These are phyloP conservation scores for Frankliniella intonsa DNA, from an alignment of 2,888 invertebrate genomes.

Conservation along the genomic window DNA sequence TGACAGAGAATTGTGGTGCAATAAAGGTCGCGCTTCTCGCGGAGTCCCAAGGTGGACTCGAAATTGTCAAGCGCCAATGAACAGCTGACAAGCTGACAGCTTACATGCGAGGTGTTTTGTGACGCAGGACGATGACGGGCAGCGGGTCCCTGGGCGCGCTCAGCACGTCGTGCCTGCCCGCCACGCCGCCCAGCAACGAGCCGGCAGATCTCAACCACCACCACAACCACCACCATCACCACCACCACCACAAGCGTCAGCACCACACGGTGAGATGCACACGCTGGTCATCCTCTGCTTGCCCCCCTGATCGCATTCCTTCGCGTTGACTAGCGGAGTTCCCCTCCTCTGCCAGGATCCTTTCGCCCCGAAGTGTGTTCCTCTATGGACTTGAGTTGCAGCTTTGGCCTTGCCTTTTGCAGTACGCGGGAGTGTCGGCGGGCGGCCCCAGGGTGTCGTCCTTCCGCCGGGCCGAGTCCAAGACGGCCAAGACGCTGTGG, in stretches of 20 bases:
- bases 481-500: conserved; percentile 81
- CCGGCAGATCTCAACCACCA: background rate
- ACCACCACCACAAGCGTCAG: conserved; percentile 5
- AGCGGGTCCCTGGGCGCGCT: conserved; percentile 18
- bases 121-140: background rate
- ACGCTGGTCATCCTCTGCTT: too few relatives aligned
- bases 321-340: too few relatives aligned
- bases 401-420: background rate
- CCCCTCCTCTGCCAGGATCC: too few relatives aligned
- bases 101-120: too few relatives aligned
- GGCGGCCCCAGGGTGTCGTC: conserved; percentile 42
- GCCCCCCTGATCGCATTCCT: too few relatives aligned
- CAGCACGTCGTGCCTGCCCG: conserved; percentile 16
- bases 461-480: conserved; percentile 67
- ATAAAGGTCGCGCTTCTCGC: too few relatives aligned
- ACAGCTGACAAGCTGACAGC: too few relatives aligned
- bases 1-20: too few relatives aligned
- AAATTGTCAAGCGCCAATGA: too few relatives aligned
- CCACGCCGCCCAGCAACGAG: conserved; percentile 13
- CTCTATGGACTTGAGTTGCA: too few relatives aligned
- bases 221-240: conserved; percentile 28
- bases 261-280: conserved; percentile 33
- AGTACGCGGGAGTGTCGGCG: background rate
- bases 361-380: too few relatives aligned
- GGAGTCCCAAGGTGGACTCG: too few relatives aligned